These are phyloP conservation scores for Engystomops pustulosus DNA, from an alignment of 2,113 vertebrate genomes.

Conservation along the genomic window DNA sequence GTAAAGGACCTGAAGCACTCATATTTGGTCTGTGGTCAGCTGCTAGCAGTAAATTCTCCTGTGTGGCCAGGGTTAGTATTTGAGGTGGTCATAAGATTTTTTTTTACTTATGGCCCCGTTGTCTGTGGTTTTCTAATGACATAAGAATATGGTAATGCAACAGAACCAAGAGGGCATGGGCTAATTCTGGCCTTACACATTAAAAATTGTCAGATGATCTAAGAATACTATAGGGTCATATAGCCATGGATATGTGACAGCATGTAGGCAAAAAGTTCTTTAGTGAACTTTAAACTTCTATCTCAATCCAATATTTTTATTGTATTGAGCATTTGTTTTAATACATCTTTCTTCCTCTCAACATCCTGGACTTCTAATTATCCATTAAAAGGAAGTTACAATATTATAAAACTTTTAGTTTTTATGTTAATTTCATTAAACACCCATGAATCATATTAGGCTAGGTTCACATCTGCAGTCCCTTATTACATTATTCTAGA, in stretches of 20 bases:
- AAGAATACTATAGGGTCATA: background rate
- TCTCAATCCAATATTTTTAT: too few relatives aligned
- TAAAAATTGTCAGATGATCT: background rate
- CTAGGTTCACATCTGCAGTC: too few relatives aligned
- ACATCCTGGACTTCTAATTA: too few relatives aligned
- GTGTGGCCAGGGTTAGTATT: conserved; percentile 10
- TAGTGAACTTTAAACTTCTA: too few relatives aligned
- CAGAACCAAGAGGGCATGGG: background rate
- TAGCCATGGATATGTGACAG: background rate
- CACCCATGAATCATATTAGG: too few relatives aligned
- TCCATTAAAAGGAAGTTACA: too few relatives aligned
- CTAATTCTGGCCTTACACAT: background rate
- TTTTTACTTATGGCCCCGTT: background rate
- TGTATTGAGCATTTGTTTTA: too few relatives aligned
- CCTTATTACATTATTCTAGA: too few relatives aligned
- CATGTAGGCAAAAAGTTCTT: too few relatives aligned
- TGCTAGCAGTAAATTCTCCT: conserved; percentile 2
- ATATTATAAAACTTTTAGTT: too few relatives aligned
- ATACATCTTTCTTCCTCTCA: too few relatives aligned
- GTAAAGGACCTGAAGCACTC: background rate
- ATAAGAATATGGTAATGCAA: background rate
- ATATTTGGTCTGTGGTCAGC: conserved; percentile 6
- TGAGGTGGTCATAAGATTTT: conserved; percentile 7
- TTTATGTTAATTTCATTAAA: too few relatives aligned
- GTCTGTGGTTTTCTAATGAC: background rate